Evolutionary conservation across 1,140 invertebrate species (phyloP), one percentile per base, ranked within the genome.

Genomic region (Drosophila asahinai): DNA sequence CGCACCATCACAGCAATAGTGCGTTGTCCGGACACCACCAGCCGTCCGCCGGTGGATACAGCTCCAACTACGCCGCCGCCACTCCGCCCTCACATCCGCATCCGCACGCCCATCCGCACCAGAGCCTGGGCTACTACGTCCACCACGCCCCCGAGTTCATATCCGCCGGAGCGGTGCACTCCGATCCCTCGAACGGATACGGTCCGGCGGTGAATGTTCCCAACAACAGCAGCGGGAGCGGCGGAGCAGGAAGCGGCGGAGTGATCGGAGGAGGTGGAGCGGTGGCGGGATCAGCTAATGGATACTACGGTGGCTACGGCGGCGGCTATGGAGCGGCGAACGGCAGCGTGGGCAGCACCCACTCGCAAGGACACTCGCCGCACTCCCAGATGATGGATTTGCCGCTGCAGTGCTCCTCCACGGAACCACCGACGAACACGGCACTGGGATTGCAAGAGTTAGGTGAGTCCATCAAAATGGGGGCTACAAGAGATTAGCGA

Each of bases 311-410:
- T 19, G 75, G 86, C n/a, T 92, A 92, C 55, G 79, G 84, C 9
- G 80, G 87, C 30, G 92, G 91, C 54, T 93, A 93, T 49, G 77
- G 72, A 42, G 79, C 79, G 63, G 86, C 87, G 36, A 92, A 92
- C 58, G 91, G 91, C 14, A 92, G 91, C 58, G 84, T 92, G n/a
- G 91, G 91, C 64, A 92, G 91, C 72, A 91, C 87, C 12, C 91
- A 92, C 65, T 92, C 91, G 1, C 91, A 92, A 57, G 87, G 87
- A 30, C 91, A 92, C 45, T 92, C 91, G 27, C 91, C 91, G 17
- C 91, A 93, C 58, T 82, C 92, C 38, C 92, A 93, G 61, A 86
- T 92, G 59, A 92, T 93, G 92, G 92, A 93, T 63, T 72, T 93
- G 72, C 92, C 92, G 5, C 62, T 93, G 57, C 92, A 93, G 60